Conservation (phyloP, 2,888 invertebrate genomes). For the Pecten maximus region DNA sequence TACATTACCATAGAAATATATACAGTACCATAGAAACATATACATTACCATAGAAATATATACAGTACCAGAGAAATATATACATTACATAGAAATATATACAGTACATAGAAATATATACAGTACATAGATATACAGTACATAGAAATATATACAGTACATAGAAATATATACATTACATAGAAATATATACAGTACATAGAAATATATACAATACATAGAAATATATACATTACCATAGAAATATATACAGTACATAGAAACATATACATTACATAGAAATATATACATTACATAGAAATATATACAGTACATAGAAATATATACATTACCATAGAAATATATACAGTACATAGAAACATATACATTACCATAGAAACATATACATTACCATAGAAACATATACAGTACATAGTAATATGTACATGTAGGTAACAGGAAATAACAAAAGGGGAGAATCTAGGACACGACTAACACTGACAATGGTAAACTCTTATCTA, state of each 20-base stretch:
- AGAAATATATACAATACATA: background rate
- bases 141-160: background rate
- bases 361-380: background rate
- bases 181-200: background rate
- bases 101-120: background rate
- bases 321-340: background rate
- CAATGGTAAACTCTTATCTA: background rate
- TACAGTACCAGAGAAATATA: background rate
- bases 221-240: background rate
- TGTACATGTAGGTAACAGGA: too few relatives aligned
- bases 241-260: background rate
- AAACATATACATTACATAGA: background rate
- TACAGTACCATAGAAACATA: background rate
- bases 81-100: background rate
- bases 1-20: background rate
- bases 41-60: background rate
- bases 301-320: background rate
- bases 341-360: background rate
- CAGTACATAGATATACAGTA: too few relatives aligned
- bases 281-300: background rate
- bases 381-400: background rate
- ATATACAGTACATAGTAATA: background rate
- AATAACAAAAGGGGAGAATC: too few relatives aligned
- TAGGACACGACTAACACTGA: too few relatives aligned
- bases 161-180: background rate